Evolutionary conservation across 1,140 invertebrate species (phyloP).

Genomic region (Macrocentrus cingulum): DNA sequence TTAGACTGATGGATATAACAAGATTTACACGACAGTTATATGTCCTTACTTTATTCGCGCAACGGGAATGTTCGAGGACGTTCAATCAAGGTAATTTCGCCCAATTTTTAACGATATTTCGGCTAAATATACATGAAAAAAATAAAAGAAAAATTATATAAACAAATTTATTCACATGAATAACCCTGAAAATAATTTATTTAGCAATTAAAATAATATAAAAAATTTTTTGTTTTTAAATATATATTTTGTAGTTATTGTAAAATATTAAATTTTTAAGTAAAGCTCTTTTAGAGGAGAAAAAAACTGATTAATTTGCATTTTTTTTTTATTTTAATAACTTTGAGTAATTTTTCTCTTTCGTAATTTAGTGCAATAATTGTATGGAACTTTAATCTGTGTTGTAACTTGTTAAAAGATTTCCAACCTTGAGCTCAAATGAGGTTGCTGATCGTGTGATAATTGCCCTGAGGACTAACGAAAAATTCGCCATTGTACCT

Average conservation of each 20-base stretch:
- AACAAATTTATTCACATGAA: constrained; percentile 12
- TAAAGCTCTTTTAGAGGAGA: no score
- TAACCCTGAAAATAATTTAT: neutral
- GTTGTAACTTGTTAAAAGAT: constrained; percentile 56
- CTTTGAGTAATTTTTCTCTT: no score
- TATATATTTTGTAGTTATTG: neutral
- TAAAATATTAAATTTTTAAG: no score
- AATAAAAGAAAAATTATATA: no score
- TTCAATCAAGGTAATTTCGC: constrained; percentile 71
- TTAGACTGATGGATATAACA: constrained; percentile 63
- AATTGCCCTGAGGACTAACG: constrained; percentile 78
- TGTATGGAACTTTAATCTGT: no score
- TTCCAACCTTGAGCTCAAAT: constrained; percentile 82
- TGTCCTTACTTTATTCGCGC: constrained; percentile 87
- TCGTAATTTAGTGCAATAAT: no score
- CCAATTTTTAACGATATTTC: neutral
- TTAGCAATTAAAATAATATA: neutral
- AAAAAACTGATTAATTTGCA: no score
- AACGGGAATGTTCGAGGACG: constrained; percentile 94
- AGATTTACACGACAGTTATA: constrained; percentile 84
- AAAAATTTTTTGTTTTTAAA: constrained; percentile 2
- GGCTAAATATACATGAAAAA: no score
- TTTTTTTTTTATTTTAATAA: constrained; percentile 1
- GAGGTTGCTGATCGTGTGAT: constrained; percentile 84
- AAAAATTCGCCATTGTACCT: constrained; percentile 78